phyloP scores from a whole-genome alignment of 2,888 invertebrate species.

The Dynastes tityus region DNA sequence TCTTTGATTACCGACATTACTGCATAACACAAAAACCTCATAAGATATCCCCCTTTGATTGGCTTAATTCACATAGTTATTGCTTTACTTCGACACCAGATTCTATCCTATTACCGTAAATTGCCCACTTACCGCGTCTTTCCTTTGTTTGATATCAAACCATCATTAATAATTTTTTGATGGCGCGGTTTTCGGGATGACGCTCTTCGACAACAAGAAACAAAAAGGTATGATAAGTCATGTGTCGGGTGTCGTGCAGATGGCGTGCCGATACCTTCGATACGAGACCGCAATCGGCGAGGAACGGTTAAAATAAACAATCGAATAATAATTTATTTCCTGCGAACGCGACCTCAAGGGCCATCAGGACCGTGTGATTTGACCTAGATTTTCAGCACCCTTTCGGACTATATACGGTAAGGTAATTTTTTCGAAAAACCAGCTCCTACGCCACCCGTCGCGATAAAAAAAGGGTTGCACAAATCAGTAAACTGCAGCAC shows the following conservation, averaged over 20 bases:
- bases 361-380: conserved; percentile 37
- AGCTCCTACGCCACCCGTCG: not conserved
- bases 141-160: conserved; percentile 39
- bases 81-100: conserved; percentile 13
- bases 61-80: conserved; percentile 22
- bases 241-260: conserved; percentile 34
- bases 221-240: not conserved
- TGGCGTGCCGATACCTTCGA: conserved; percentile 14
- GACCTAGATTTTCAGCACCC: conserved; percentile 36
- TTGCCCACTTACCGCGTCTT: conserved; percentile 28
- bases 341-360: conserved; percentile 26
- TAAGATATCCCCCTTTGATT: not conserved
- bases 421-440: not conserved
- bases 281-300: conserved; percentile 33
- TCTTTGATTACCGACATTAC: not conserved
- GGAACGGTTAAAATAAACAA: conserved; percentile 37
- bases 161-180: conserved; percentile 23
- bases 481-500: conserved; percentile 30
- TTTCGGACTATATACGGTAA: not conserved
- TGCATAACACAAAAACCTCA: not conserved
- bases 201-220: not conserved
- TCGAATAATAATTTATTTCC: conserved; percentile 49
- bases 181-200: conserved; percentile 28
- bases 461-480: conserved; percentile 48
- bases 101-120: conserved; percentile 17